Base-by-base conservation (phyloP, 2,113 vertebrate genomes). In the Mohoua ochrocephala region DNA sequence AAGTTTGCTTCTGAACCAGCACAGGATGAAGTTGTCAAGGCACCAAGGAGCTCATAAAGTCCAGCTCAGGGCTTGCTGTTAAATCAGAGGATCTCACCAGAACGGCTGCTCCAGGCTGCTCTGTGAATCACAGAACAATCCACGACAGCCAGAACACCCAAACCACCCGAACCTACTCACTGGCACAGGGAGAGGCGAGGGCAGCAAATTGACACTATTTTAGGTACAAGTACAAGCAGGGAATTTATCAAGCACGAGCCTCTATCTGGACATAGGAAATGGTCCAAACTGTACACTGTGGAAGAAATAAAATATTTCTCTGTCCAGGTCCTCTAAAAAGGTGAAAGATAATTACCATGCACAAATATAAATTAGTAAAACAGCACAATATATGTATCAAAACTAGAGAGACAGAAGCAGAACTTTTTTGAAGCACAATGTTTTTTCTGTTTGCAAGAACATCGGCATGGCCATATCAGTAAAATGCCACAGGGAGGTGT, bases 231-330 rank as follows among this genome's bases (percentile, higher is more conserved):
- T 56, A 35, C 15, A 60, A 52, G 11, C 24, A 75, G 13, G 17
- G 41, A 78, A 47, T 60, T 79, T 79, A 31, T 71, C 28, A 79
- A 56, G 27, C 11, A 64, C n/a, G 15, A 79, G 2, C 10, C 30
- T 53, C 19, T 82, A 1, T 54, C 22, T 60, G 7, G 17, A 82
- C n/a, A 22, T 33, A 53, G 41, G 24, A 89, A 84, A 11, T 12
- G 77, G 15, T 47, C 23, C 30, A 54, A 52, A 42, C n/a, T 42
- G 5, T 74, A 75, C 0, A 3, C 3, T 8, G 0, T 11, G 6
- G 26, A 84, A 74, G 39, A 75, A 53, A 7, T 13, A 84, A 61
- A 77, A 33, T 20, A 0, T 45, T 77, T 61, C 84, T 63, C 27
- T 81, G 17, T 50, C 24, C 59, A 81, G 5, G 11, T 21, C 16